These are phyloP conservation scores for Gari tellinella DNA, from an alignment of 2,888 invertebrate species.

Conservation along the genomic window DNA sequence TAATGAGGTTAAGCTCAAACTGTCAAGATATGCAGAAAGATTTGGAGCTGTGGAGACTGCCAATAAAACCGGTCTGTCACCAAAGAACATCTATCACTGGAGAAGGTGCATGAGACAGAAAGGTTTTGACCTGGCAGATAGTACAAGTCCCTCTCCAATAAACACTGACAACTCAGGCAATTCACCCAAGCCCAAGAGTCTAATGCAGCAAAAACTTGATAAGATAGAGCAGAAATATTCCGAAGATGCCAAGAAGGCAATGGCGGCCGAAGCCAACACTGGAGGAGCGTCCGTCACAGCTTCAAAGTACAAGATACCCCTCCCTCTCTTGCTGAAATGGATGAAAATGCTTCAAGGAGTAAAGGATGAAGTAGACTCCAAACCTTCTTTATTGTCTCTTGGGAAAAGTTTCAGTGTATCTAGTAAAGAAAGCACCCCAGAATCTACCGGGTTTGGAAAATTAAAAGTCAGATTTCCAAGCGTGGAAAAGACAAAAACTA, in stretches of 20 bases:
- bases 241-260: constrained; percentile 23
- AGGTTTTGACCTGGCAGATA: constrained; percentile 22
- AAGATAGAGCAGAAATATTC: constrained; percentile 37
- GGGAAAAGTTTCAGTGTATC: constrained; percentile 7
- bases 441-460: constrained; percentile 4
- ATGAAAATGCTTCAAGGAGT: constrained; percentile 38
- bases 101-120: constrained; percentile 40
- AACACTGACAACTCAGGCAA: background rate
- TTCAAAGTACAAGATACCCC: constrained; percentile 42
- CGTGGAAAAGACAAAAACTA: constrained; percentile 18
- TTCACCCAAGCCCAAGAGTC: constrained; percentile 35
- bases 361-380: constrained; percentile 15
- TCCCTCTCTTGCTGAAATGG: constrained; percentile 55
- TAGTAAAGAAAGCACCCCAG: constrained; percentile 27
- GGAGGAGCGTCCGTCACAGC: constrained; percentile 39
- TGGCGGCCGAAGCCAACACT: constrained; percentile 44
- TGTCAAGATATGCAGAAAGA: constrained; percentile 38
- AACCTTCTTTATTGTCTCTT: background rate
- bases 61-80: constrained; percentile 33
- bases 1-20: constrained; percentile 47
- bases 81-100: constrained; percentile 54
- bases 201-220: constrained; percentile 54
- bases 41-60: constrained; percentile 46
- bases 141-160: background rate
- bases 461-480: constrained; percentile 48